Conservation (phyloP, 2,797 vertebrate genomes). For the Scyliorhinus canicula region DNA sequence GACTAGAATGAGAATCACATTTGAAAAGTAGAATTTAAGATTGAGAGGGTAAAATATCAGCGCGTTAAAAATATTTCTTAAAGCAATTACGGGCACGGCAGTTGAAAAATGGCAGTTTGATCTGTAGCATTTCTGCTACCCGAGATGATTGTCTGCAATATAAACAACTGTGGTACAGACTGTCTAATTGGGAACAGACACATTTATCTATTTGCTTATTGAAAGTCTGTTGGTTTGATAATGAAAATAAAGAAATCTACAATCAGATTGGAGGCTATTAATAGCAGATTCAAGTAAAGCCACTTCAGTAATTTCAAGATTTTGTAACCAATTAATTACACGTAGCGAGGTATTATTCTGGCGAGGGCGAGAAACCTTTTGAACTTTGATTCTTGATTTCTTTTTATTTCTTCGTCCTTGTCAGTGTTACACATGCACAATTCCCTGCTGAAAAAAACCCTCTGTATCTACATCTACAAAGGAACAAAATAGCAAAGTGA, state of each 20-base stretch:
- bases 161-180: not conserved
- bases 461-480: conserved; percentile 26
- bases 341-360: not conserved
- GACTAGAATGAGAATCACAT: not conserved
- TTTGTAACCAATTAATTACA: conserved; percentile 24
- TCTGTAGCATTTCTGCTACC: not conserved
- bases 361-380: conserved; percentile 13
- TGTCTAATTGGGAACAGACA: not conserved
- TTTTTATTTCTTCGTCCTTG: conserved; percentile 35
- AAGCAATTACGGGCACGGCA: not conserved
- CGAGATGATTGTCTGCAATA: not conserved
- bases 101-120: not conserved
- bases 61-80: not conserved
- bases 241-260: conserved; percentile 10
- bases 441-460: conserved; percentile 34
- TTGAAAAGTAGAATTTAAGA: not conserved
- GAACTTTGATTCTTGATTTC: conserved; percentile 25
- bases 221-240: not conserved
- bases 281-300: conserved; percentile 27
- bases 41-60: not conserved
- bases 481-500: conserved; percentile 28
- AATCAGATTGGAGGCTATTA: conserved; percentile 32
- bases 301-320: not conserved
- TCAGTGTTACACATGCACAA: conserved; percentile 26
- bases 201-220: conserved; percentile 11